These are phyloP conservation scores for Tinamus major DNA, from an alignment of 2,797 vertebrate species.

Conservation along the genomic window DNA sequence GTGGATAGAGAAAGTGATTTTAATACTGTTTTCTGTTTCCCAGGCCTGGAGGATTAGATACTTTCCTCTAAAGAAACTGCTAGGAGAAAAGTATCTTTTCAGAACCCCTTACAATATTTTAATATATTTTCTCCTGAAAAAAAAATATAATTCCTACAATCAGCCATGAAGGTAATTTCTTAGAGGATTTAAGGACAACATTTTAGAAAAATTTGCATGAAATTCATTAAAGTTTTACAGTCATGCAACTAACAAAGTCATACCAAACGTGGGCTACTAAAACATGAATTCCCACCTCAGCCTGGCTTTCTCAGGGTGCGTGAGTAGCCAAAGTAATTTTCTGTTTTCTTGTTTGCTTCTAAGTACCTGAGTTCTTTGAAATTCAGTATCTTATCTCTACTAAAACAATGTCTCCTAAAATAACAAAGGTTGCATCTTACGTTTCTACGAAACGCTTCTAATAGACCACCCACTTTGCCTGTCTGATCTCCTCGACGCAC, in stretches of 20 bases:
- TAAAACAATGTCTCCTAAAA: conserved; percentile 7
- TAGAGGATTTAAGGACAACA: not conserved
- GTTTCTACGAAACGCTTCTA: not conserved
- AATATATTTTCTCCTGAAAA: not conserved
- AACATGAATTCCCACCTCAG: not conserved
- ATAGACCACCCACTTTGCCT: conserved; percentile 13
- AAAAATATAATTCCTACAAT: not conserved
- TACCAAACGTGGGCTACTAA: not conserved
- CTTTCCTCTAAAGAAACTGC: not conserved
- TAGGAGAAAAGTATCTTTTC: not conserved
- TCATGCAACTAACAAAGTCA: not conserved
- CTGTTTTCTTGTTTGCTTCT: not conserved
- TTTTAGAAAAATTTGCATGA: not conserved
- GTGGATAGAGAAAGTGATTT: not conserved
- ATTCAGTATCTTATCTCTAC: conserved; percentile 46
- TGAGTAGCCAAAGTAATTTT: not conserved
- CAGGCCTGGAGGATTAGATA: not conserved
- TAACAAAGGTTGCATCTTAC: conserved; percentile 26
- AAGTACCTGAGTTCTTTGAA: conserved; percentile 26
- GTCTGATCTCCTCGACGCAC: accelerated
- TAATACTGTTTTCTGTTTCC: not conserved
- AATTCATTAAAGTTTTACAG: not conserved
- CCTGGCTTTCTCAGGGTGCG: not conserved
- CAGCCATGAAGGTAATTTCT: not conserved
- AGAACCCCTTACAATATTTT: not conserved